Base-by-base conservation (phyloP, 2,888 invertebrate genomes). In the Chrysina gloriosa region DNA sequence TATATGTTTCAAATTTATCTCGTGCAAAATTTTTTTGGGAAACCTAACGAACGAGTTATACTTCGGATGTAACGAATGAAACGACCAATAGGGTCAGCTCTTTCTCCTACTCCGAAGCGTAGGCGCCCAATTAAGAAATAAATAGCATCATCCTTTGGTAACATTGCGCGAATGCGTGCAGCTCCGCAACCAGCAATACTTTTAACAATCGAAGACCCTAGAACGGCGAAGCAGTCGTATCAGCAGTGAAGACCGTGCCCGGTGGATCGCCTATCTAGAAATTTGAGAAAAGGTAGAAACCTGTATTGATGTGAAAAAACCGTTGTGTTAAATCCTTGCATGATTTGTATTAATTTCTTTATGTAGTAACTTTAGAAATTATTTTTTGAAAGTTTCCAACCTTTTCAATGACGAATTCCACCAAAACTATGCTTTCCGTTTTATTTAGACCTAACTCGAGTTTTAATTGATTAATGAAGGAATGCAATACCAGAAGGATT, bases 61-160 rank as follows among this genome's bases (percentile, higher is more conserved):
- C 58, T 25, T 25, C 16, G 50, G 11, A 42, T 58, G 58, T 42
- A 58, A 42, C 39, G 42, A 65, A 47, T 56, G 56, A 31, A 34
- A 31, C 65, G 58, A 65, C 65, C 65, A 65, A 65, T 65, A 47
- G 42, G 34, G 65, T 56, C 42, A n/a, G n/a, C n/a, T n/a, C 52
- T 65, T 42, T 47, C 64, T 69, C 72, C 70, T 66, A 64, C 71
- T 63, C 36, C 21, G 5, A 39, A 36, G 47, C 69, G 70, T 72
- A 69, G 72, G 70, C 70, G 72, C 67, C 63, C 66, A 65, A 68
- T 70, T 63, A 70, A 68, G 70, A 58, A 39, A 70, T 72, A 72
- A 71, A 71, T 69, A 56, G 39, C 39, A 65, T 36, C 65, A n/a
- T 14, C 14, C 50, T 50, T 19, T 54, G 21, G 11, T 14, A 36